Evolutionary conservation across 2,113 vertebrate species (phyloP), one percentile per base, ranked within the genome.

Genomic region (Zapornia atra): DNA sequence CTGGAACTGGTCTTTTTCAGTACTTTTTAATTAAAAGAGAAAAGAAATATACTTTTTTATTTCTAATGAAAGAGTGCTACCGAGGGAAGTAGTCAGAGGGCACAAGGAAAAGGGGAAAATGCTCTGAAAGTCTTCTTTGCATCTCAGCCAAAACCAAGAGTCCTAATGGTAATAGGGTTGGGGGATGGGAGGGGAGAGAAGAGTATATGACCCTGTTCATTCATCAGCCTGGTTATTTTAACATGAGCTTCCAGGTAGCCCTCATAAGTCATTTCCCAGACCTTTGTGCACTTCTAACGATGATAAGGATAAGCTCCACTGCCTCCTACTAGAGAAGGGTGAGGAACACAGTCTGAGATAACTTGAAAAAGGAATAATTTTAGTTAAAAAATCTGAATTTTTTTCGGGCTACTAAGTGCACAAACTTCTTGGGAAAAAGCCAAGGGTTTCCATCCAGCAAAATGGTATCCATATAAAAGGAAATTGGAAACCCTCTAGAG

Each of bases 11-110:
- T 57, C 80, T 90, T 91, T 38, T 61, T 92, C 72, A 79, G 82
- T 85, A 56, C 24, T 78, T 92, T 84, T 93, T 92, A 95, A 97
- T 97, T 96, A 93, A 94, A 97, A 96, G 76, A 81, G 73, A 91
- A 90, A 61, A 56, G 5, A 31, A 42, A 16, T 36, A 21, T 53
- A 64, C 44, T 36, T 66, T 19, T 61, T 59, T 21, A 81, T 78
- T 86, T 89, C 28, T 68, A 73, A 63, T 85, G 68, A 48, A 86
- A 82, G 29, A 77, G 9, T 64, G 29, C 26, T 79, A 31, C 57
- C 89, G 54, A 73, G 66, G 56, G 15, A 78, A 50, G 42, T 5
- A 56, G 28, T 19, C 29, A 78, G 36, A 70, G 38, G 33, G 46
- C 84, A 86, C 2, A 14, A 82, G n/a, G 28, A 48, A 96, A 80